Conservation (phyloP, 92 coral and sea anemone genomes). For the Siderastrea siderea region DNA sequence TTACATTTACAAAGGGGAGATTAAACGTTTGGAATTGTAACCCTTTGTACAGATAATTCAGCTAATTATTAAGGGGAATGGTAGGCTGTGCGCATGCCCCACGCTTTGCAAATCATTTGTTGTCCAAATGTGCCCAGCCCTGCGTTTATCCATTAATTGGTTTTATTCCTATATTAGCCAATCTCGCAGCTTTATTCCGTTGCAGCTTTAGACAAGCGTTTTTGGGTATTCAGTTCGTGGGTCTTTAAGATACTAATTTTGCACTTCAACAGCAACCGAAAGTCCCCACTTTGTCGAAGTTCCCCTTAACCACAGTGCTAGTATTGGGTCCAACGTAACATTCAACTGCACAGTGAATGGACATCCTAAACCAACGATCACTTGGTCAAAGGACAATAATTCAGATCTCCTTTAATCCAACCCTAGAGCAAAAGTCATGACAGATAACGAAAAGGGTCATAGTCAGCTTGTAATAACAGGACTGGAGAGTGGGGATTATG, state of each 20-base stretch:
- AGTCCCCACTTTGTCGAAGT: neutral
- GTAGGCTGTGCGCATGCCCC: no score
- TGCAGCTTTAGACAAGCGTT: no score
- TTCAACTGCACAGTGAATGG: slow-evolving; percentile 12
- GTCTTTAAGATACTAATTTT: neutral
- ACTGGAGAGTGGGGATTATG: neutral
- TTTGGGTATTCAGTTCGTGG: no score
- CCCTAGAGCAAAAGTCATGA: neutral
- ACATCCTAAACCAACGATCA: slow-evolving; percentile 13
- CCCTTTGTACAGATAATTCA: no score
- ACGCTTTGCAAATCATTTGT: no score
- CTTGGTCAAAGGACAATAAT: slow-evolving; percentile 12
- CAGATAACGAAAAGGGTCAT: neutral
- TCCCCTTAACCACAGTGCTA: neutral
- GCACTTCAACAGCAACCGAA: neutral
- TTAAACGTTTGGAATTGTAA: no score
- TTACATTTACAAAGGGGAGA: no score
- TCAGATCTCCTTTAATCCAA: neutral
- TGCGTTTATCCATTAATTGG: no score
- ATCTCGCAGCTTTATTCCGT: no score
- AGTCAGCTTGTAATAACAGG: slow-evolving; percentile 8
- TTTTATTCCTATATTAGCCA: no score
- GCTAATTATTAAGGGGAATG: no score
- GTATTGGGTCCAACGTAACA: neutral
- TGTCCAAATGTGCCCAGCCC: no score